These are phyloP conservation scores for Cotesia congregata DNA, from an alignment of 2,888 invertebrate species.

Conservation along the genomic window DNA sequence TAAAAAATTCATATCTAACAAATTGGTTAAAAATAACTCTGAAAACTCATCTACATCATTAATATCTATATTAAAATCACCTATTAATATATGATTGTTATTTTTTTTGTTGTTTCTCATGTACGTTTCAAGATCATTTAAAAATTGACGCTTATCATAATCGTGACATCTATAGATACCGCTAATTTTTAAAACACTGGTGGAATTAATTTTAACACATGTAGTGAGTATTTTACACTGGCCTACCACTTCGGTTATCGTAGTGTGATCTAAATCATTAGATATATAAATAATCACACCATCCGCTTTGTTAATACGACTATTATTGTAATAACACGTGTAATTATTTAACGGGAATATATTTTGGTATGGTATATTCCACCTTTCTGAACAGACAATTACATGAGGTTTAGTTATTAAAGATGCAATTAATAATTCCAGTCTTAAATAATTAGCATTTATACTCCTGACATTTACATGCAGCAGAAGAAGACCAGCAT, in stretches of 20 bases:
- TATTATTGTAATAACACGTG: not conserved
- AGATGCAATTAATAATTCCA: not conserved
- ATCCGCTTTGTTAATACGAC: constrained; percentile 2
- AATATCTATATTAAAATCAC: not conserved
- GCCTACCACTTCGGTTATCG: not conserved
- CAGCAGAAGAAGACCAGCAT: not conserved
- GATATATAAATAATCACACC: not conserved
- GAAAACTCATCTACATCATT: not conserved
- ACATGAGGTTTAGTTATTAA: not conserved
- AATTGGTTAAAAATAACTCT: not conserved
- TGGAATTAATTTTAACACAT: not conserved
- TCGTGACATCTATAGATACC: not conserved
- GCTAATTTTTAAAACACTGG: not conserved
- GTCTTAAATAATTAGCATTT: not conserved
- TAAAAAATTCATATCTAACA: not conserved
- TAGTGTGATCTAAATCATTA: not conserved
- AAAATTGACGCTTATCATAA: not conserved
- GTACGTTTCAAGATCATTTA: not conserved
- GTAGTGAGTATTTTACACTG: not conserved
- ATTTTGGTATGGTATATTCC: not conserved
- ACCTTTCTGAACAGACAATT: not conserved
- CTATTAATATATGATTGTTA: not conserved
- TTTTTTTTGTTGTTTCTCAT: not conserved
- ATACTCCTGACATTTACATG: not conserved
- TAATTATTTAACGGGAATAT: not conserved